Evolutionary conservation across 2,797 vertebrate genomes (phyloP).

Genomic region (Emys orbicularis): DNA sequence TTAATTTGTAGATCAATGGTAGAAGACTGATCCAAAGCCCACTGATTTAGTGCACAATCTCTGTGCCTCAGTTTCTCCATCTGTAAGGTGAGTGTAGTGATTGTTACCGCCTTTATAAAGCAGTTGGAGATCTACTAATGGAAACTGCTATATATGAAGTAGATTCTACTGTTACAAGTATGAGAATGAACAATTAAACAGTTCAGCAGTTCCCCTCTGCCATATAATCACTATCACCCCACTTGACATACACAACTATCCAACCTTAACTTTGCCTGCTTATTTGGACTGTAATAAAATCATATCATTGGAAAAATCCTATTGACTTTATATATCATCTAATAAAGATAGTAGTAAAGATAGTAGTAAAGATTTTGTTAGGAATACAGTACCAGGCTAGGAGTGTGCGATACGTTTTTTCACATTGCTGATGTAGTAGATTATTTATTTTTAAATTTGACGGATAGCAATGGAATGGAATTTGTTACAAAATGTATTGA

Average conservation of each 20-base stretch:
- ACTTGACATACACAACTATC: neutral
- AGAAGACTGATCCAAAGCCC: neutral
- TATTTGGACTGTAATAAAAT: neutral
- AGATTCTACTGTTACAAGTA: neutral
- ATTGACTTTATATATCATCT: neutral
- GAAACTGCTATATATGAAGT: neutral
- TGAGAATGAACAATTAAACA: neutral
- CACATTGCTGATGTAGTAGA: neutral
- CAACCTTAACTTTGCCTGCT: neutral
- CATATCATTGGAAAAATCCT: neutral
- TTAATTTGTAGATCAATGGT: neutral
- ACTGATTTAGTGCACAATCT: neutral
- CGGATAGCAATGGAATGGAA: neutral
- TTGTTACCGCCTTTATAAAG: neutral
- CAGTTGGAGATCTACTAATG: neutral
- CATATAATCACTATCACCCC: neutral
- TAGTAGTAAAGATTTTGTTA: neutral
- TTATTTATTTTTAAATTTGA: neutral
- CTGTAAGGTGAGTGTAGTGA: neutral
- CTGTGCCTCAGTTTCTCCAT: neutral
- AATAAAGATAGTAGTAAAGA: neutral
- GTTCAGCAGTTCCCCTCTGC: neutral
- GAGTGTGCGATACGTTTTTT: neutral
- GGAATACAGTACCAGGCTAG: neutral
- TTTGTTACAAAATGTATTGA: neutral